A percentile compares a stretch with the other conserved stretches of the same genome.
Conservation (phyloP, 2,888 invertebrate genomes). For the Galeruca laticollis region DNA sequence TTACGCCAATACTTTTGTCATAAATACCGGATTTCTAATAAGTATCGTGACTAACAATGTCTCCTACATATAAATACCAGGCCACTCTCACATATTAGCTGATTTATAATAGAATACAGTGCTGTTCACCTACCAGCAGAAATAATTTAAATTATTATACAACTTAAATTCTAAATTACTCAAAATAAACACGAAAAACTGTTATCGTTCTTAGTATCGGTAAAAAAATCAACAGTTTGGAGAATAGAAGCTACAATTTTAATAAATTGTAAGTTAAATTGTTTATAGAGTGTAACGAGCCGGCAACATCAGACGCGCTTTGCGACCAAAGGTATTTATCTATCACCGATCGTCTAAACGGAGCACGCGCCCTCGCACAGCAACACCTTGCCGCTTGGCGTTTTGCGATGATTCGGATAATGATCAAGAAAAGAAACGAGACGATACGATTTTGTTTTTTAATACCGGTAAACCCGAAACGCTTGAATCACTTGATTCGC, state of each 20-base stretch:
- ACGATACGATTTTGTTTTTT: constrained; percentile 18
- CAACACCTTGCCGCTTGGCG: constrained; percentile 4
- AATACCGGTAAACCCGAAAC: constrained; percentile 1
- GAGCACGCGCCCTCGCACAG: constrained; percentile 8
- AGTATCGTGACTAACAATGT: too few relatives aligned
- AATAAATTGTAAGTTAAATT: background rate
- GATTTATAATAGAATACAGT: too few relatives aligned
- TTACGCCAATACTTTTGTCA: too few relatives aligned
- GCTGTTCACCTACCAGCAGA: too few relatives aligned
- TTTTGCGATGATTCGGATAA: constrained; percentile 3
- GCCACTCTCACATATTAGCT: too few relatives aligned
- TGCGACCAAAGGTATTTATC: background rate
- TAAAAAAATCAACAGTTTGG: too few relatives aligned
- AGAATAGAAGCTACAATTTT: background rate
- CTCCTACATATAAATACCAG: too few relatives aligned
- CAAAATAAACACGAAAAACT: too few relatives aligned
- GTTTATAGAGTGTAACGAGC: background rate
- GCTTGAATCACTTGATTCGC: background rate
- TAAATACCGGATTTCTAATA: too few relatives aligned
- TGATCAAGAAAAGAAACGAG: constrained; percentile 14
- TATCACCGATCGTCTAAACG: constrained; percentile 2
- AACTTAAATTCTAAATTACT: too few relatives aligned
- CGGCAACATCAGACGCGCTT: background rate
- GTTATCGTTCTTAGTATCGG: too few relatives aligned
- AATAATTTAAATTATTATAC: too few relatives aligned